Base-by-base conservation (phyloP, 2,113 vertebrate genomes). In the Ariopsis seemanni region DNA sequence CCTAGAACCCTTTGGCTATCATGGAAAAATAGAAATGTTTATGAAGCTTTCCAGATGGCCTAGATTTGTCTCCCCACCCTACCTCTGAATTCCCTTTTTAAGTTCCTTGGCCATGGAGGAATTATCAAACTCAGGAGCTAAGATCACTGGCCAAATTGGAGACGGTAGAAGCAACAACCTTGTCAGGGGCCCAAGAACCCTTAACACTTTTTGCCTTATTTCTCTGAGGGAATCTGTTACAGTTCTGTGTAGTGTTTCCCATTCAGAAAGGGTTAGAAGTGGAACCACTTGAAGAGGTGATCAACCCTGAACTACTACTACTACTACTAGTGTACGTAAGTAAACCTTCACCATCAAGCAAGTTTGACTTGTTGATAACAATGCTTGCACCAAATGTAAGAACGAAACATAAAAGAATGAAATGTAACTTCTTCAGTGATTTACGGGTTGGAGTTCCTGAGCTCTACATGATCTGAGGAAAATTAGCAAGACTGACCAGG, bases 11-110 rank as follows among this genome's bases (percentile, higher is more conserved):
- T 94, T 95, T 94, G 91, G 94, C 95, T 93, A 94, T 93, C 89
- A 90, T 91, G 91, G 94, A 95, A 94, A 95, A 95, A 95, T 92
- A 93, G 93, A 92, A 95, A 94, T 95, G 95, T 96, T 96, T 95
- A 94, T 95, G 94, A 95, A 95, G 92, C 91, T 93, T 95, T 95
- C 95, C 95, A 96, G 95, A 95, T 95, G 95, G 95, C 93, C 93
- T 88, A 60, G 87, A 93, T 93, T 94, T 88, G 84, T 87, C 77
- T 87, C 81, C 80, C 82, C 82, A 52, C 80, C 82, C 87, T 92
- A 92, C 92, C 92, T 93, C 93, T 92, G 93, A 90, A 92, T 92
- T 93, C 92, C 91, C 91, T 92, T 92, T 92, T 94, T 94, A 93
- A 93, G 93, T 94, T 94, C 91, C 92, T 90, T 88, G 90, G 92